Percentiles rank a stretch among this genome's conserved stretches.
These are phyloP conservation scores for Nothoprocta perdicaria DNA, from an alignment of 2,113 vertebrate species.

Conservation along the genomic window DNA sequence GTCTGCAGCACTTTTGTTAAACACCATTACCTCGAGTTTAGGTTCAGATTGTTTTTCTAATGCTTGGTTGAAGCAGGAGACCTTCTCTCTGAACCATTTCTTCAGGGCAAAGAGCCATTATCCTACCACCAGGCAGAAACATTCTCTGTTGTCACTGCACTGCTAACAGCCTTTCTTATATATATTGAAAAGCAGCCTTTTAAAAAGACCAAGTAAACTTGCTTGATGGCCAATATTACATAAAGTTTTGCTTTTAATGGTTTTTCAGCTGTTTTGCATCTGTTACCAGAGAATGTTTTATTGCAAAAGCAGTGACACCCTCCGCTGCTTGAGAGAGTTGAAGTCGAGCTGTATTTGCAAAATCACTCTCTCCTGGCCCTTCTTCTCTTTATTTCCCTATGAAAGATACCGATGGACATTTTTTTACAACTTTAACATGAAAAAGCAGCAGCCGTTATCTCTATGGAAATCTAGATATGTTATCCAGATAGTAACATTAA, in stretches of 20 bases:
- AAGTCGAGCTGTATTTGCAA: constrained; percentile 9
- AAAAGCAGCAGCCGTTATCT: constrained; percentile 5
- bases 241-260: constrained; percentile 21
- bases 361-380: constrained; percentile 12
- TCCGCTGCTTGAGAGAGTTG: constrained; percentile 22
- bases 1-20: neutral
- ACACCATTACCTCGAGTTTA: neutral
- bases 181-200: neutral
- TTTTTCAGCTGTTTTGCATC: constrained; percentile 4
- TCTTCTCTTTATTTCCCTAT: neutral
- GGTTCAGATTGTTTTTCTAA: neutral
- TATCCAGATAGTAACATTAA: neutral
- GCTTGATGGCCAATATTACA: neutral
- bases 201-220: constrained; percentile 11
- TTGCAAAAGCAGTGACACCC: constrained; percentile 41
- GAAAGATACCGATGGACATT: neutral
- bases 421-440: neutral
- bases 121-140: neutral
- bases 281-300: neutral
- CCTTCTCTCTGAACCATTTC: neutral
- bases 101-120: neutral
- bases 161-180: neutral
- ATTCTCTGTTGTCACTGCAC: neutral
- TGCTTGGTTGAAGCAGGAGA: neutral
- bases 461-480: neutral